Evolutionary conservation across 2,113 vertebrate genomes (phyloP).

Genomic region (Pseudolaguvia tuberculata): DNA sequence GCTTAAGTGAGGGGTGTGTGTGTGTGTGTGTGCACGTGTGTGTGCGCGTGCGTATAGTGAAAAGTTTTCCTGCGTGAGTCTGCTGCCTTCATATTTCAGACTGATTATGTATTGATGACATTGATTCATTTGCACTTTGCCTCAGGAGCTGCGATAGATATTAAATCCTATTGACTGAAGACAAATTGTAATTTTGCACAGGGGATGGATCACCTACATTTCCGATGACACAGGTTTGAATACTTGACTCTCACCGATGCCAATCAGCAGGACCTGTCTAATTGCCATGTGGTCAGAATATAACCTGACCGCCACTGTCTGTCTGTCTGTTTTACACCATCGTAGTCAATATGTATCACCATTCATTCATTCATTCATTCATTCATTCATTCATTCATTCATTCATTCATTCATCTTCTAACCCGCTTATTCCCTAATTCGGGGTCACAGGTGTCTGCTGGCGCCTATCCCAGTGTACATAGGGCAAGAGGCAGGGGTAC

Average conservation of each 20-base stretch:
- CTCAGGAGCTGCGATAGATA: slow-evolving; percentile 82
- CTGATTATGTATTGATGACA: slow-evolving; percentile 92
- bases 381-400: too few relatives aligned
- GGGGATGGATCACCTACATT: slow-evolving; percentile 91
- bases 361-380: too few relatives aligned
- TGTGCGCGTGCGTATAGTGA: slow-evolving; percentile 45
- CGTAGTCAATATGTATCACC: neutral
- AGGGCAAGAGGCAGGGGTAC: too few relatives aligned
- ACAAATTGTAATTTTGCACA: slow-evolving; percentile 94
- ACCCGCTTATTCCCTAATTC: too few relatives aligned
- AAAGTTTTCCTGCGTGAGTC: slow-evolving; percentile 77
- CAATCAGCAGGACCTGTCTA: slow-evolving; percentile 27
- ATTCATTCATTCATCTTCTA: too few relatives aligned
- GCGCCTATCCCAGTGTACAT: too few relatives aligned
- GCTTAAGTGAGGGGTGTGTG: slow-evolving; percentile 59
- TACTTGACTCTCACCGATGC: slow-evolving; percentile 23
- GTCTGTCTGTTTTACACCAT: neutral
- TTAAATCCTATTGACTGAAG: slow-evolving; percentile 93
- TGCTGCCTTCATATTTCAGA: slow-evolving; percentile 88
- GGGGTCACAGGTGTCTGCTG: too few relatives aligned
- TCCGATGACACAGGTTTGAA: slow-evolving; percentile 41
- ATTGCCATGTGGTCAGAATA: slow-evolving; percentile 29
- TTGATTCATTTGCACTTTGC: slow-evolving; percentile 88
- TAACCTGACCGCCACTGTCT: neutral
- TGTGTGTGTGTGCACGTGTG: neutral